Evolutionary conservation across 2,888 invertebrate species (phyloP).

Genomic region (Campoplex capitator): DNA sequence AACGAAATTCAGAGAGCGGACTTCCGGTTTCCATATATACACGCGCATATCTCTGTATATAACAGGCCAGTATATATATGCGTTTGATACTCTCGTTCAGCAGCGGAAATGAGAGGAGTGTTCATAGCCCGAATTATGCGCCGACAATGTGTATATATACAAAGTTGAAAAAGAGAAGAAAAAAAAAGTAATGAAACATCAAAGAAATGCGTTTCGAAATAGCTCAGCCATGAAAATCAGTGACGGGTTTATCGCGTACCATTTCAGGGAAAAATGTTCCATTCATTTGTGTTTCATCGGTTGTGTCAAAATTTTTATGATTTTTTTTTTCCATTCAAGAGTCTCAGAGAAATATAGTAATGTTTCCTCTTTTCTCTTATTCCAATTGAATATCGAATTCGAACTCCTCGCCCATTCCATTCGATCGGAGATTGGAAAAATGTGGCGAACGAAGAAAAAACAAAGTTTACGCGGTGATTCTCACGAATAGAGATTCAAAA

Average conservation of each 20-base stretch:
- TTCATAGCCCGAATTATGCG: constrained; percentile 53
- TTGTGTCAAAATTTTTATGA: background rate
- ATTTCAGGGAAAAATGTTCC: constrained; percentile 4
- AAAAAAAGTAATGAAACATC: constrained; percentile 30
- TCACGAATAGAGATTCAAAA: no score
- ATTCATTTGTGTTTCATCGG: background rate
- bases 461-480: background rate
- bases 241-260: constrained; percentile 15
- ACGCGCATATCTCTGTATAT: constrained; percentile 20
- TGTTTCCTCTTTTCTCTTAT: background rate
- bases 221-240: constrained; percentile 19
- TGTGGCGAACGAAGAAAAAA: background rate
- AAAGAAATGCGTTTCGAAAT: constrained; percentile 23
- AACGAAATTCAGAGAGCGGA: constrained; percentile 59
- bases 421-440: background rate
- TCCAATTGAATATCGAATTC: no score
- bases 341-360: background rate
- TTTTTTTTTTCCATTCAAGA: background rate
- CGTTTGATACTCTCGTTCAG: background rate
- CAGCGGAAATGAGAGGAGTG: constrained; percentile 63
- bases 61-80: background rate
- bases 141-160: constrained; percentile 26
- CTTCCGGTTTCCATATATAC: constrained; percentile 61
- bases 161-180: background rate
- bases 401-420: background rate